A percentile compares a stretch with the other conserved stretches of the same genome.
phyloP scores from a whole-genome alignment of 2,888 invertebrate species.

The Biston betularia region DNA sequence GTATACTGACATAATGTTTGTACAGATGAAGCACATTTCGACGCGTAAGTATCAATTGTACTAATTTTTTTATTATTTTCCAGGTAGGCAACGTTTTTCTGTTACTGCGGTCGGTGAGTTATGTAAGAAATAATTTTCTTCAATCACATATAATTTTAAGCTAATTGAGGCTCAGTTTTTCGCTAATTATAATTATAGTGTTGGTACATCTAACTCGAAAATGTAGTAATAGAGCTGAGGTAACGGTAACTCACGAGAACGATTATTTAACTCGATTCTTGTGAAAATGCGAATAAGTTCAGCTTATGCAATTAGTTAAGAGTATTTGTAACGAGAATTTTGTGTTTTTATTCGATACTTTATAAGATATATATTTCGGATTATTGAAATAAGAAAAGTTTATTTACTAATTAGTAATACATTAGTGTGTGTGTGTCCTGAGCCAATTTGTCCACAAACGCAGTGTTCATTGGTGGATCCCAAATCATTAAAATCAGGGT shows the following conservation, averaged over 20 bases:
- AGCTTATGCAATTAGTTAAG: slow-evolving; percentile 25
- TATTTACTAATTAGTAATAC: not conserved
- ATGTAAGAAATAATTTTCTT: slow-evolving; percentile 25
- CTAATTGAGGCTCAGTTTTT: slow-evolving; percentile 20
- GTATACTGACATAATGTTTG: slow-evolving; percentile 11
- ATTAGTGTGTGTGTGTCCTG: too few relatives aligned
- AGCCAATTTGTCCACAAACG: too few relatives aligned
- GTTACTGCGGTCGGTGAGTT: slow-evolving; percentile 36
- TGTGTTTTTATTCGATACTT: slow-evolving; percentile 1
- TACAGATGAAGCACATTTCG: slow-evolving; percentile 14
- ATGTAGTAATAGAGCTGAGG: slow-evolving; percentile 36
- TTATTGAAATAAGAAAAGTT: not conserved
- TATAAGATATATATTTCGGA: too few relatives aligned
- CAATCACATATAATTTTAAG: slow-evolving; percentile 7
- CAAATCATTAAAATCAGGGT: too few relatives aligned
- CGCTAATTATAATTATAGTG: slow-evolving; percentile 34
- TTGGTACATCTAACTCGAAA: slow-evolving; percentile 14
- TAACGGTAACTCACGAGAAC: slow-evolving; percentile 44
- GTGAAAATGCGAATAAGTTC: slow-evolving; percentile 38
- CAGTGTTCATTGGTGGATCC: too few relatives aligned
- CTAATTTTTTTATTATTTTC: slow-evolving; percentile 41
- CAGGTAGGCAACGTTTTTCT: slow-evolving; percentile 47
- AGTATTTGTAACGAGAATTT: slow-evolving; percentile 4
- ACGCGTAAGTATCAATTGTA: slow-evolving; percentile 10
- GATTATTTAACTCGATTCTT: slow-evolving; percentile 48